phyloP scores from a whole-genome alignment of 2,113 vertebrate genomes.

The Osmerus eperlanus region DNA sequence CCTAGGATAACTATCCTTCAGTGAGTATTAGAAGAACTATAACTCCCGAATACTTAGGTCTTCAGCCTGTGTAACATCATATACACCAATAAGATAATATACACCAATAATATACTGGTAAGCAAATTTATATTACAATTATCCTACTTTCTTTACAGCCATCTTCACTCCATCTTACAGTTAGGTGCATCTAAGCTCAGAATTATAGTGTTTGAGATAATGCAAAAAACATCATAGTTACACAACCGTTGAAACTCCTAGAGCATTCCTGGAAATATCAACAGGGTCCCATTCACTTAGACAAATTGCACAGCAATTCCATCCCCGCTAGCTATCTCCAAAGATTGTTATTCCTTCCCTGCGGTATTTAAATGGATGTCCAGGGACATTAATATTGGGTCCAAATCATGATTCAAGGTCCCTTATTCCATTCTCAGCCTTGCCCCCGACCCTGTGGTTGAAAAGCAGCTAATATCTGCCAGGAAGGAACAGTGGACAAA shows the following conservation, averaged over 20 bases:
- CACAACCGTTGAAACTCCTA: neutral
- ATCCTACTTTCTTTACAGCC: no score
- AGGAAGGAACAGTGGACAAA: slow-evolving; percentile 4
- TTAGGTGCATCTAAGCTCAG: no score
- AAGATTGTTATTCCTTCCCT: neutral
- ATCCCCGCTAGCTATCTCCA: neutral
- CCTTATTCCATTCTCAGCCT: neutral
- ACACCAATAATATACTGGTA: no score
- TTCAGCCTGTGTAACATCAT: no score
- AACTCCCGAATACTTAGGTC: no score
- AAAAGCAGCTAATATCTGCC: slow-evolving; percentile 2
- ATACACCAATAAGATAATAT: no score
- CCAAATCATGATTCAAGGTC: slow-evolving; percentile 1
- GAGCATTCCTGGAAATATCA: neutral
- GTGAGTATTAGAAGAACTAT: no score
- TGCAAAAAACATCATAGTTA: no score
- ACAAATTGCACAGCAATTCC: neutral
- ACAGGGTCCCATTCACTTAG: neutral
- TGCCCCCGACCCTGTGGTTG: slow-evolving; percentile 2
- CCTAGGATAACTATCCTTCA: no score
- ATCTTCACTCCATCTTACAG: no score
- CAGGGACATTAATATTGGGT: neutral
- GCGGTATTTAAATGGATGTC: neutral
- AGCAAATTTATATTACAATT: no score
- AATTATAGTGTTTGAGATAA: no score